These are phyloP conservation scores for Crambe crambe DNA, from an alignment of 37 sponge, comb jelly and placozoan species.

Conservation along the genomic window DNA sequence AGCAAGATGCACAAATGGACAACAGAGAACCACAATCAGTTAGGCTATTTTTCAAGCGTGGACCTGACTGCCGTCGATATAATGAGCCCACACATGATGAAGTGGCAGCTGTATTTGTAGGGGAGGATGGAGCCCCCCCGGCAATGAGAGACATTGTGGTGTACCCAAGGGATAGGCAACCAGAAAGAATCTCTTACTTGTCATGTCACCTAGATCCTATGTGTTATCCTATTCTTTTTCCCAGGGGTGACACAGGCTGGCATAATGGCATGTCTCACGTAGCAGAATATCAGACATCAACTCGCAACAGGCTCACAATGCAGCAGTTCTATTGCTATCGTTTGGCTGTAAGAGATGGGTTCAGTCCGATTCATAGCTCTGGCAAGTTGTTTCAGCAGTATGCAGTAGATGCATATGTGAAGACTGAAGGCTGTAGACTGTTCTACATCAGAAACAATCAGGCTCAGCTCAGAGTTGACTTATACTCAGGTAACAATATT, in stretches of 20 bases:
- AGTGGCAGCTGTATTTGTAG: not conserved
- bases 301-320: not conserved
- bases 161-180: not conserved
- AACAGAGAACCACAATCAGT: not conserved
- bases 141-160: not conserved
- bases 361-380: not conserved
- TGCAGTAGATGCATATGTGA: not conserved
- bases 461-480: not conserved
- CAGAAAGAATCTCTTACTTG: not conserved
- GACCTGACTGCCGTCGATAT: not conserved
- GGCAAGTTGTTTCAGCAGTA: not conserved
- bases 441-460: not conserved
- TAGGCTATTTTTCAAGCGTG: not conserved
- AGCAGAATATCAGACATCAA: not conserved
- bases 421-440: not conserved
- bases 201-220: constrained; percentile 2
- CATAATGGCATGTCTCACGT: constrained; percentile 1
- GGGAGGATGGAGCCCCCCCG: not conserved
- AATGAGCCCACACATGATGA: not conserved
- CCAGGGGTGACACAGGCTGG: not conserved
- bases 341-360: not conserved
- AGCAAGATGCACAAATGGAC: not conserved
- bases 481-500: not conserved
- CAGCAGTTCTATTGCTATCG: not conserved
- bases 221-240: constrained; percentile 3